These are phyloP conservation scores for Leptestheria dahalacensis DNA, from an alignment of 1,140 invertebrate genomes.

Conservation along the genomic window DNA sequence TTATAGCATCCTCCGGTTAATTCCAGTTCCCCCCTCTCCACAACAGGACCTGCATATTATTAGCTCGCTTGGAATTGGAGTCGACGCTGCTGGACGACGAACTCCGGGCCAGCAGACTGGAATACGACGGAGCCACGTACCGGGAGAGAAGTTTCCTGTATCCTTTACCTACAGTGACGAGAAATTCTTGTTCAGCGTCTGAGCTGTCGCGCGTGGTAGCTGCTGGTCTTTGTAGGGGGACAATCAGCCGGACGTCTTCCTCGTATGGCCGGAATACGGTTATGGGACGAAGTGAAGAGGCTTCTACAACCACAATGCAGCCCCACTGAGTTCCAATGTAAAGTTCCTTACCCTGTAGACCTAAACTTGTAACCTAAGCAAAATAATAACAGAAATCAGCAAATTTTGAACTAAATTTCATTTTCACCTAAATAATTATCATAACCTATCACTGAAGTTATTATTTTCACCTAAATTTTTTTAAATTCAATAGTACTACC, in stretches of 20 bases:
- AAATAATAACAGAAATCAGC: too few relatives aligned
- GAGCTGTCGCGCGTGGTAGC: conserved; percentile 22
- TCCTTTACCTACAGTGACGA: conserved; percentile 65
- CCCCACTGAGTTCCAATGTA: conserved; percentile 87
- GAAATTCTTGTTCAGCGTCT: conserved; percentile 33
- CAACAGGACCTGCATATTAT: conserved; percentile 10
- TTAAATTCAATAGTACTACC: too few relatives aligned
- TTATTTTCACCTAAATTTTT: too few relatives aligned
- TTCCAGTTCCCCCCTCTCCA: conserved; percentile 13
- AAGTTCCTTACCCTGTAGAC: conserved; percentile 45
- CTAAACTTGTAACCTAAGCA: conserved; percentile 62
- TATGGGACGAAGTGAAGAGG: conserved; percentile 58
- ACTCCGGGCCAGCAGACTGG: not conserved
- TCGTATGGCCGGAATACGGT: conserved; percentile 81
- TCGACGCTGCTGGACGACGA: conserved; percentile 11
- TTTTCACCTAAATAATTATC: too few relatives aligned
- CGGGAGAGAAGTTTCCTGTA: conserved; percentile 57
- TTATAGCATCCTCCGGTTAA: too few relatives aligned
- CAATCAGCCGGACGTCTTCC: conserved; percentile 48
- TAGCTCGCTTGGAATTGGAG: not conserved
- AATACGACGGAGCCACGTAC: conserved; percentile 21
- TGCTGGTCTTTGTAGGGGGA: conserved; percentile 20
- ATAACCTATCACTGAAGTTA: too few relatives aligned
- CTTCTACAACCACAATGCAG: conserved; percentile 72
- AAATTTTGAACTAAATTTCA: too few relatives aligned